These are phyloP conservation scores for Ciconia maguari DNA, from an alignment of 2,113 vertebrate genomes.

Conservation along the genomic window DNA sequence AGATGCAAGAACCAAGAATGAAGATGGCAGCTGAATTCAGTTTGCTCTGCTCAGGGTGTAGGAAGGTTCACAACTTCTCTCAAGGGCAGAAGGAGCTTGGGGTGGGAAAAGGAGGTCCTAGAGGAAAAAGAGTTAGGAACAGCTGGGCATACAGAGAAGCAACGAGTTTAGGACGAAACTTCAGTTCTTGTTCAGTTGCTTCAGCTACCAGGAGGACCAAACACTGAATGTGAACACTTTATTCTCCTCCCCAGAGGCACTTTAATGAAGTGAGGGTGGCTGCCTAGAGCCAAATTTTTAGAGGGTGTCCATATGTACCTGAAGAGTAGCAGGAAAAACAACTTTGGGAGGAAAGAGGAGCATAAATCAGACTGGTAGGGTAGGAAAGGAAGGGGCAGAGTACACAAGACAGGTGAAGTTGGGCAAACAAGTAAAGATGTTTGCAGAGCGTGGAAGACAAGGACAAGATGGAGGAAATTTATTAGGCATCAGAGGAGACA, in stretches of 20 bases:
- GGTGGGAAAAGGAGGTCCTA: neutral
- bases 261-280: neutral
- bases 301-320: neutral
- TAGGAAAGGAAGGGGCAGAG: neutral
- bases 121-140: neutral
- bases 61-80: neutral
- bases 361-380: neutral
- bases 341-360: neutral
- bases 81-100: neutral
- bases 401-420: rapidly evolving
- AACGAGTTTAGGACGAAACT: neutral
- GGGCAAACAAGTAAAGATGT: neutral
- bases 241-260: neutral
- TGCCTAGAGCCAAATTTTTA: neutral
- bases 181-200: neutral
- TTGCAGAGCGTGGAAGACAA: neutral
- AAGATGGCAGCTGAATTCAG: neutral
- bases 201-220: neutral
- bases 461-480: neutral
- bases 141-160: neutral
- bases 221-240: neutral
- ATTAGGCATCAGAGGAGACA: neutral
- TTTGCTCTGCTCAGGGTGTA: neutral
- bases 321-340: neutral
- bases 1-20: neutral